A percentile compares a stretch with the other conserved stretches of the same genome.
Evolutionary conservation across 1,140 invertebrate species (phyloP).

Genomic region (Halictus rubicundus): DNA sequence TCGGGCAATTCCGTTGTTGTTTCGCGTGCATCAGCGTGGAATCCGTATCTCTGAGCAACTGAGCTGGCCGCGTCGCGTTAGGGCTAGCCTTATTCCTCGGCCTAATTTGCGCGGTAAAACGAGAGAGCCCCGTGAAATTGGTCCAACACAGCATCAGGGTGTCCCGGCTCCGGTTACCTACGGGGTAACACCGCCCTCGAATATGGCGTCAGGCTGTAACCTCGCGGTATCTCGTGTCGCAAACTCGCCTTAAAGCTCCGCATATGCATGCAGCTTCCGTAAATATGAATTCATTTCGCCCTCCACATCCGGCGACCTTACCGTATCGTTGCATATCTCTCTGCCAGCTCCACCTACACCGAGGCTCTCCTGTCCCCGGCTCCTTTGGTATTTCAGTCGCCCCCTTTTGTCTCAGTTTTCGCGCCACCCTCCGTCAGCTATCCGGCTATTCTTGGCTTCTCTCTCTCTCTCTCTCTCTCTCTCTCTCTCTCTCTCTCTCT

Average conservation of each 20-base stretch:
- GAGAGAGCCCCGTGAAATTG: slow-evolving; percentile 38
- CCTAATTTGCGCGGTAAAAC: slow-evolving; percentile 19
- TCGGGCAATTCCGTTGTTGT: too few species aligned
- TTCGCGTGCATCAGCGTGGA: background rate
- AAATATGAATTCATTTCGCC: slow-evolving; percentile 52
- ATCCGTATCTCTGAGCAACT: background rate
- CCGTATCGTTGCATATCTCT: slow-evolving; percentile 26
- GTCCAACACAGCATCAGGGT: background rate
- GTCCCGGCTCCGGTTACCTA: background rate
- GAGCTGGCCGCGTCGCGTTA: background rate
- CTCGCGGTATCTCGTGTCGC: slow-evolving; percentile 15
- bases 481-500: background rate
- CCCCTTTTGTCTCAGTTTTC: slow-evolving; percentile 31
- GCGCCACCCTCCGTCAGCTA: slow-evolving; percentile 40
- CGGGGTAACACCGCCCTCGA: background rate
- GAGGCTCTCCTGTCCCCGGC: background rate
- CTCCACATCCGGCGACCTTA: background rate
- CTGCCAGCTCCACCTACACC: slow-evolving; percentile 6
- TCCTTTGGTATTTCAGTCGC: background rate
- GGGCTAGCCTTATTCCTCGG: background rate
- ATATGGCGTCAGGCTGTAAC: background rate
- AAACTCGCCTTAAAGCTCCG: slow-evolving; percentile 34
- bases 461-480: background rate
- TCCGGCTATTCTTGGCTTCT: background rate
- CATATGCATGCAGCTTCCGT: slow-evolving; percentile 50